A percentile compares a stretch with the other conserved stretches of the same genome.
These are phyloP conservation scores for Lycia hirtaria DNA, from an alignment of 2,888 invertebrate species.

Conservation along the genomic window DNA sequence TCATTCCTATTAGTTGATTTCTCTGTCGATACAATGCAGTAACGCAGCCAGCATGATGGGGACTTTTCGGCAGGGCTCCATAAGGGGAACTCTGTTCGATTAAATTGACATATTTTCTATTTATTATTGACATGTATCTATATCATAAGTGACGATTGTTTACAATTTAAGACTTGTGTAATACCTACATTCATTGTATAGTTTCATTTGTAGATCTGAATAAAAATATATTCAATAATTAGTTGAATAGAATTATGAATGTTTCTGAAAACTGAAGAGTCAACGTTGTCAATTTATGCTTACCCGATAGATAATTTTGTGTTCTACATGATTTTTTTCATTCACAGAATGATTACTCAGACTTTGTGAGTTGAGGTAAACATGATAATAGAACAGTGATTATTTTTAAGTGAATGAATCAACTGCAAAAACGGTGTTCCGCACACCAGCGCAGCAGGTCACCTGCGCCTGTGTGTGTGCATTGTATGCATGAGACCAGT, in stretches of 20 bases:
- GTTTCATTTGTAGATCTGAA: no score
- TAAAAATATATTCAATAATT: no score
- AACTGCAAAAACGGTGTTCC: slow-evolving; percentile 56
- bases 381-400: slow-evolving; percentile 33
- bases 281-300: background rate
- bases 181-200: background rate
- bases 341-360: slow-evolving; percentile 22
- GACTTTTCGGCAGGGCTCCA: no score
- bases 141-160: no score
- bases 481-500: slow-evolving; percentile 58
- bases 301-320: background rate
- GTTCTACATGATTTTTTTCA: background rate
- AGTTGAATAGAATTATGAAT: background rate
- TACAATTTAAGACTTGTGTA: no score
- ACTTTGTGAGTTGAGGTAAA: slow-evolving; percentile 29
- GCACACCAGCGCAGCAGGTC: slow-evolving; percentile 46
- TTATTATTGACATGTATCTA: no score
- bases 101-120: no score
- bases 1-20: no score
- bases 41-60: no score
- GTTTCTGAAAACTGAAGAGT: background rate
- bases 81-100: no score
- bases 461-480: slow-evolving; percentile 56
- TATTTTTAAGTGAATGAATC: slow-evolving; percentile 56
- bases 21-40: no score